These are phyloP conservation scores for Pantala flavescens DNA, from an alignment of 1,140 invertebrate genomes.

Conservation along the genomic window DNA sequence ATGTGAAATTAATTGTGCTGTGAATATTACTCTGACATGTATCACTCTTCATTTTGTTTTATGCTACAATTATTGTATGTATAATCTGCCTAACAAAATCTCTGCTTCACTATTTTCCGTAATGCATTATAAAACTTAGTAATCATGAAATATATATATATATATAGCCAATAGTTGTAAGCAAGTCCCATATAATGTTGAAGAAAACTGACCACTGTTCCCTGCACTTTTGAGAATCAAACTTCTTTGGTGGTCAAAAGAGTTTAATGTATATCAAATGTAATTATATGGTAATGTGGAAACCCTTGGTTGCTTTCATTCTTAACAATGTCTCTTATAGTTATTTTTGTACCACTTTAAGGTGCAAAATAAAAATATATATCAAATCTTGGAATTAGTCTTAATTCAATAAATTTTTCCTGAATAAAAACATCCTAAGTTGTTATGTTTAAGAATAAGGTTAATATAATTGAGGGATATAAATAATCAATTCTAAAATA, in stretches of 20 bases:
- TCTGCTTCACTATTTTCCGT: neutral
- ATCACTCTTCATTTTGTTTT: neutral
- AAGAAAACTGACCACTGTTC: neutral
- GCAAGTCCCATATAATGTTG: neutral
- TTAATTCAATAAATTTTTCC: no score
- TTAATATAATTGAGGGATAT: no score
- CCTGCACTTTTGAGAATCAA: conserved; percentile 1
- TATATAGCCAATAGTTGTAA: neutral
- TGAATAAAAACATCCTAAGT: no score
- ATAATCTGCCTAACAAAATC: neutral
- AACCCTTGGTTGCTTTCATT: conserved; percentile 6
- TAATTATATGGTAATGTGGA: conserved; percentile 7
- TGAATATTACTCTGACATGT: neutral
- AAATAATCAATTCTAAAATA: no score
- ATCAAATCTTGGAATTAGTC: neutral
- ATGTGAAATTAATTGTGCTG: conserved; percentile 4
- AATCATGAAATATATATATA: conserved; percentile 1
- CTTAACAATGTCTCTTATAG: neutral
- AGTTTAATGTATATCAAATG: neutral
- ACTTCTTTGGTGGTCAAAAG: neutral
- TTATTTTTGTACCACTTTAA: neutral
- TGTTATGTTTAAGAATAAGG: no score
- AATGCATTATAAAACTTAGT: neutral
- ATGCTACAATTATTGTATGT: neutral
- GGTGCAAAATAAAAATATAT: conserved; percentile 10